Percentiles rank a stretch among this genome's conserved stretches.
These are phyloP conservation scores for Ceryle rudis DNA, from an alignment of 2,797 vertebrate genomes.

Conservation along the genomic window DNA sequence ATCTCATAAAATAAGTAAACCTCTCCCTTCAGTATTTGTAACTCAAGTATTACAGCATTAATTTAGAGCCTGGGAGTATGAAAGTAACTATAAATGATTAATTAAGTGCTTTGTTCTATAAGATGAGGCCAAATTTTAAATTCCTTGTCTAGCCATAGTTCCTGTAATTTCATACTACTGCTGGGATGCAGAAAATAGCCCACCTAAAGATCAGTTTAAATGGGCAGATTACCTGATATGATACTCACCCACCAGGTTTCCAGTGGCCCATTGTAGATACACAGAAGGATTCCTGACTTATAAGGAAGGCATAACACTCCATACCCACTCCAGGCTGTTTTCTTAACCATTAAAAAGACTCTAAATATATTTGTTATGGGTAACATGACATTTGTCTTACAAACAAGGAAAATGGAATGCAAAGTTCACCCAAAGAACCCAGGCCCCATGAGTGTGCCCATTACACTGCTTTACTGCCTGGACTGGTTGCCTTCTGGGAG, in stretches of 20 bases:
- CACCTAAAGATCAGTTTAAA: not conserved
- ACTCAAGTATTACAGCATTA: not conserved
- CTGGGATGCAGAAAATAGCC: not conserved
- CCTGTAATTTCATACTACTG: not conserved
- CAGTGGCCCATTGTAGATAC: accelerated
- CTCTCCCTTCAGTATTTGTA: constrained; percentile 15
- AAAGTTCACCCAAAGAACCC: not conserved
- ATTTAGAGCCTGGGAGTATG: constrained; percentile 1
- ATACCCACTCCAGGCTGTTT: not conserved
- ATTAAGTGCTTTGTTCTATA: constrained; percentile 8
- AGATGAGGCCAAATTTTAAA: not conserved
- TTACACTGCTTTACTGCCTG: accelerated
- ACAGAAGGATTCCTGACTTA: not conserved
- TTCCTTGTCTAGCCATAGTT: not conserved
- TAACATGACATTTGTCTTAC: not conserved
- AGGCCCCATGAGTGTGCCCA: not conserved
- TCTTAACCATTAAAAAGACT: not conserved
- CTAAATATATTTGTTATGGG: not conserved
- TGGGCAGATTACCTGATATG: not conserved
- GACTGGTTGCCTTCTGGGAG: not conserved
- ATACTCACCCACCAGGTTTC: not conserved
- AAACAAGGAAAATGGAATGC: not conserved
- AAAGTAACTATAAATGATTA: constrained; percentile 18
- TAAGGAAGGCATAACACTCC: not conserved
- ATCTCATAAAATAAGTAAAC: constrained; percentile 46